Conservation (phyloP, 2,888 invertebrate genomes). For the Drosophila engyochracea region DNA sequence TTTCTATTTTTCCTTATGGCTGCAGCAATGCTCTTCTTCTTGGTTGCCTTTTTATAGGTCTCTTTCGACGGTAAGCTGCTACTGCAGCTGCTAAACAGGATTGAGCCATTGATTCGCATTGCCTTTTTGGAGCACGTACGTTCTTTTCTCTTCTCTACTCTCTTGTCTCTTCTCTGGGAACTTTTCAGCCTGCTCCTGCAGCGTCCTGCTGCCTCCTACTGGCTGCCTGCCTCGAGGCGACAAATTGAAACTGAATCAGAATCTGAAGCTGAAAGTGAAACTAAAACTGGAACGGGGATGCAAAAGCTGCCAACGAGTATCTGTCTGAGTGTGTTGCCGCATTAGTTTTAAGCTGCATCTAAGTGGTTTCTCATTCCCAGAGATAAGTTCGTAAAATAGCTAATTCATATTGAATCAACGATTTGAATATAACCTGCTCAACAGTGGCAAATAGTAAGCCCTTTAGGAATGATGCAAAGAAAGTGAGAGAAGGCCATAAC, state of each 20-base stretch:
- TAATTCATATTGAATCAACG: neutral
- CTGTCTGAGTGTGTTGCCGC: neutral
- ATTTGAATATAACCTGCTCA: neutral
- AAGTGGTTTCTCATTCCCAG: neutral
- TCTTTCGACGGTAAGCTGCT: constrained; percentile 30
- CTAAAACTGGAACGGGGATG: constrained; percentile 2
- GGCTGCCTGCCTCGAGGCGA: neutral
- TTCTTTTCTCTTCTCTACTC: neutral
- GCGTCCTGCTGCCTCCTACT: neutral
- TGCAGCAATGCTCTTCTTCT: constrained; percentile 39
- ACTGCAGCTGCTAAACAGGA: constrained; percentile 41
- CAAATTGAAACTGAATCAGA: neutral
- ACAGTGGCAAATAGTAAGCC: neutral
- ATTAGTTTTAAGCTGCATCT: neutral
- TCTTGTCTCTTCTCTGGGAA: neutral
- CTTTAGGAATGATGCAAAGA: neutral
- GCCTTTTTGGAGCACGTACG: constrained; percentile 43
- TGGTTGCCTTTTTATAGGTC: constrained; percentile 6
- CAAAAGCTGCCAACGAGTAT: constrained; percentile 54
- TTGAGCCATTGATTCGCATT: constrained; percentile 49
- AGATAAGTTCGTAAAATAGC: neutral
- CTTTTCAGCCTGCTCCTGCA: neutral
- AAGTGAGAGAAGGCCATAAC: neutral
- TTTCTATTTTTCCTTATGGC: constrained; percentile 47
- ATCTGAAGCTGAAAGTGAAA: neutral